A percentile compares a stretch with the other conserved stretches of the same genome.
These are phyloP conservation scores for Himalopsyche tibetana DNA, from an alignment of 2,888 invertebrate genomes.

Conservation along the genomic window DNA sequence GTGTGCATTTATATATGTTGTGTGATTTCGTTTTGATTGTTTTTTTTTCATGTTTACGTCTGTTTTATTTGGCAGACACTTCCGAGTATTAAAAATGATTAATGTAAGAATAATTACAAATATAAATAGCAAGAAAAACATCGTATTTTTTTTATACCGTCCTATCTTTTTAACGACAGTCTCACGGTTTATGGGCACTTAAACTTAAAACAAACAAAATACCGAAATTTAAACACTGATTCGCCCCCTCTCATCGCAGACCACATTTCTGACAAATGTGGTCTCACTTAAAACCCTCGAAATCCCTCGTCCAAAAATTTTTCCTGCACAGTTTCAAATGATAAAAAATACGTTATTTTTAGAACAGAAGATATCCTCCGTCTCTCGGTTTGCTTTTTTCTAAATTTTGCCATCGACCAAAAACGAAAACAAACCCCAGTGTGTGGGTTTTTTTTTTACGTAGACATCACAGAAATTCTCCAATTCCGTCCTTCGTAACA, in stretches of 20 bases:
- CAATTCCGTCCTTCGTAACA: background rate
- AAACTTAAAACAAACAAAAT: conserved; percentile 30
- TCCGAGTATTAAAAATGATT: conserved; percentile 17
- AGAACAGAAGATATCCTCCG: conserved; percentile 49
- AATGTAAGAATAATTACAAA: background rate
- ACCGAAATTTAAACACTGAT: conserved; percentile 22
- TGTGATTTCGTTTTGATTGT: background rate
- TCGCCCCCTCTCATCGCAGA: conserved; percentile 6
- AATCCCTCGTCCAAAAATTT: conserved; percentile 23
- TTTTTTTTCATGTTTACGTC: background rate
- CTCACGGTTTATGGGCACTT: conserved; percentile 21
- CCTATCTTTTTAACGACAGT: conserved; percentile 26
- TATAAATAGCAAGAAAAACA: conserved; percentile 8
- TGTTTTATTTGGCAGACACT: background rate
- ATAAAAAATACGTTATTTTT: conserved; percentile 57
- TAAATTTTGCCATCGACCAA: conserved; percentile 58
- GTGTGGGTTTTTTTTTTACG: conserved; percentile 39
- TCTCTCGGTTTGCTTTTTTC: conserved; percentile 47
- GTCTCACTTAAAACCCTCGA: conserved; percentile 24
- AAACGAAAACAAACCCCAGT: conserved; percentile 55
- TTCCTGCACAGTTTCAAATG: conserved; percentile 51
- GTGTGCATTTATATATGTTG: background rate
- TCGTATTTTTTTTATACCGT: background rate
- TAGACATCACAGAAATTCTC: conserved; percentile 2
- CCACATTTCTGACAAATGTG: conserved; percentile 41